phyloP scores from a whole-genome alignment of 2,888 invertebrate genomes.

The Xestia c-nigrum region DNA sequence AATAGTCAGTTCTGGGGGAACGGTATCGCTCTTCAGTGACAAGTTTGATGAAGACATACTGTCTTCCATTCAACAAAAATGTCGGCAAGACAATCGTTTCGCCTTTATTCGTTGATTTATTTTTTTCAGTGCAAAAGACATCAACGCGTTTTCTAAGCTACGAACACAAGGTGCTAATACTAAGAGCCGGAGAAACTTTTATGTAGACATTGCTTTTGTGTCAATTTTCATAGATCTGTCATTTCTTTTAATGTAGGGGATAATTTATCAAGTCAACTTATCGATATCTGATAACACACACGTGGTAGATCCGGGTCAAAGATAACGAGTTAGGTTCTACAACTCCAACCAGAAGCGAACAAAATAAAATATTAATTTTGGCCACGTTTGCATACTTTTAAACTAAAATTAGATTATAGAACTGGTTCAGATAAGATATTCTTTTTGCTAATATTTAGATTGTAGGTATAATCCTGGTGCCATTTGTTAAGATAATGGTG shows the following conservation, averaged over 20 bases:
- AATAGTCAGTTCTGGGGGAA: slow-evolving; percentile 42
- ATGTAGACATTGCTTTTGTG: slow-evolving; percentile 23
- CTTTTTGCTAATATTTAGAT: slow-evolving; percentile 43
- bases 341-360: slow-evolving; percentile 68
- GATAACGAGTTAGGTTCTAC: slow-evolving; percentile 80
- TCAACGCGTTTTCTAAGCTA: slow-evolving; percentile 79
- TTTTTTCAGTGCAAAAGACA: slow-evolving; percentile 79
- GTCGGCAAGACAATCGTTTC: background rate
- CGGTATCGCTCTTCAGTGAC: slow-evolving; percentile 27
- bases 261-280: slow-evolving; percentile 44
- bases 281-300: slow-evolving; percentile 65
- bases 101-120: background rate
- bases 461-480: slow-evolving; percentile 38
- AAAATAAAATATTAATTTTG: slow-evolving; percentile 65
- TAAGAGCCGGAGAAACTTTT: slow-evolving; percentile 15
- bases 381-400: slow-evolving; percentile 62
- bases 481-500: slow-evolving; percentile 50
- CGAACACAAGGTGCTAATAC: slow-evolving; percentile 39
- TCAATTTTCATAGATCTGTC: slow-evolving; percentile 8
- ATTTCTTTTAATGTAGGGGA: slow-evolving; percentile 25
- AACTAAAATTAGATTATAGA: slow-evolving; percentile 57
- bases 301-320: slow-evolving; percentile 86
- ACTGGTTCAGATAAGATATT: slow-evolving; percentile 43
- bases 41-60: slow-evolving; percentile 22
- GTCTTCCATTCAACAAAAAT: slow-evolving; percentile 1